A percentile compares a stretch with the other conserved stretches of the same genome.
These are phyloP conservation scores for Taphrorychus bicolor DNA, from an alignment of 2,888 invertebrate genomes.

Conservation along the genomic window DNA sequence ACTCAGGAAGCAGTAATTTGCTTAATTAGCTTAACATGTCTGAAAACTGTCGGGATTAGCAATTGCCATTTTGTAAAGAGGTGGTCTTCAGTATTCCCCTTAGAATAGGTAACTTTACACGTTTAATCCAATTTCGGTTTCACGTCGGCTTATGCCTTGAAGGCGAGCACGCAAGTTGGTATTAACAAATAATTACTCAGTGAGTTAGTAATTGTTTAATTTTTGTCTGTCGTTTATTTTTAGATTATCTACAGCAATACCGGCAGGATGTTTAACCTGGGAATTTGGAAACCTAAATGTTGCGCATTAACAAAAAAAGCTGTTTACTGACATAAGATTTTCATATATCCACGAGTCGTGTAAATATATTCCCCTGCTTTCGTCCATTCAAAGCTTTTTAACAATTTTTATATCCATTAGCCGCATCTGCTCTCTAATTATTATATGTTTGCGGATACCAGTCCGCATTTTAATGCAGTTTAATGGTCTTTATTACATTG, in stretches of 20 bases:
- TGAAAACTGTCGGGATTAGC: background rate
- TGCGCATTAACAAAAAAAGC: too few species aligned
- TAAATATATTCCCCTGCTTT: too few species aligned
- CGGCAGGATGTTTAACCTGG: background rate
- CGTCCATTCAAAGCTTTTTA: too few species aligned
- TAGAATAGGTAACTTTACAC: background rate
- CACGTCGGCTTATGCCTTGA: background rate
- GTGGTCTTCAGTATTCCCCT: background rate
- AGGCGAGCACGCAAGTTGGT: background rate
- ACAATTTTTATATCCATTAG: too few species aligned
- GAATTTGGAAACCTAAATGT: too few species aligned
- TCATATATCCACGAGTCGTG: too few species aligned
- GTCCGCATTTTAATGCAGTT: background rate
- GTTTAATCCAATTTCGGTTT: slow-evolving; percentile 1
- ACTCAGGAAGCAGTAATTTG: background rate
- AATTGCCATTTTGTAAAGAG: background rate
- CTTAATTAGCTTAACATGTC: slow-evolving; percentile 5
- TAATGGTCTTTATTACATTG: slow-evolving; percentile 9
- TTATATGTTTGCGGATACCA: background rate
- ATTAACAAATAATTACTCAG: background rate
- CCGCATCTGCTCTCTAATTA: background rate
- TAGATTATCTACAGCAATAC: background rate
- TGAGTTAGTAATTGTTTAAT: too few species aligned
- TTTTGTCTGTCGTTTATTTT: background rate
- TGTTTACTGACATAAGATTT: too few species aligned